Evolutionary conservation across 2,113 vertebrate genomes (phyloP).

Genomic region (Notothenia coriiceps): DNA sequence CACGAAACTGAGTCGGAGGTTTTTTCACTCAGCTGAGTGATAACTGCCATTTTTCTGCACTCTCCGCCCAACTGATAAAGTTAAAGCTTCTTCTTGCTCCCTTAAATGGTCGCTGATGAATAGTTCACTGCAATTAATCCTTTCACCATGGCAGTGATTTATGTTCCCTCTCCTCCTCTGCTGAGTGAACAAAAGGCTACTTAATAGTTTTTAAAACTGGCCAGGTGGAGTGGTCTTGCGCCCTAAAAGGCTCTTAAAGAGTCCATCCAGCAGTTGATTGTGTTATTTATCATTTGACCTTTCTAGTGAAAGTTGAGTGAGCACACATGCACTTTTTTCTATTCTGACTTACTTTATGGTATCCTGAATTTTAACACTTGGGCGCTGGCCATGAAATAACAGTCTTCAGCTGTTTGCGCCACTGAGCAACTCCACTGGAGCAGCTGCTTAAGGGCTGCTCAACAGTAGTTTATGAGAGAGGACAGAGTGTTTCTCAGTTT

Average conservation of each 20-base stretch:
- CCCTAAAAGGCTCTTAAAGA: constrained; percentile 33
- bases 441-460: constrained; percentile 44
- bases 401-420: constrained; percentile 36
- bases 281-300: constrained; percentile 45
- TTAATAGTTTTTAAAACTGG: constrained; percentile 63
- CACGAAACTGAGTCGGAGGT: not conserved
- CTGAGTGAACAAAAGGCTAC: constrained; percentile 64
- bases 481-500: constrained; percentile 46
- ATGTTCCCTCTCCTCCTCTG: constrained; percentile 54
- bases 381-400: constrained; percentile 22
- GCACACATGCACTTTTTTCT: constrained; percentile 16
- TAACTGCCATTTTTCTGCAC: constrained; percentile 25
- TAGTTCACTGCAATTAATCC: constrained; percentile 61
- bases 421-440: constrained; percentile 25
- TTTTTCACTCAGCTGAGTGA: constrained; percentile 3
- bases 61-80: constrained; percentile 1
- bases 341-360: constrained; percentile 2
- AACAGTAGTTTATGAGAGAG: constrained; percentile 37
- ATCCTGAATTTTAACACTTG: constrained; percentile 27
- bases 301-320: constrained; percentile 26
- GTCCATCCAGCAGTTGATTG: constrained; percentile 33
- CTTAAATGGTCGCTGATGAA: constrained; percentile 49
- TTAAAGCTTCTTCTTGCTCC: constrained; percentile 28
- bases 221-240: constrained; percentile 45
- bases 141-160: constrained; percentile 56